A percentile compares a stretch with the other conserved stretches of the same genome.
phyloP scores from a whole-genome alignment of 2,113 vertebrate species.

The Solea solea region DNA sequence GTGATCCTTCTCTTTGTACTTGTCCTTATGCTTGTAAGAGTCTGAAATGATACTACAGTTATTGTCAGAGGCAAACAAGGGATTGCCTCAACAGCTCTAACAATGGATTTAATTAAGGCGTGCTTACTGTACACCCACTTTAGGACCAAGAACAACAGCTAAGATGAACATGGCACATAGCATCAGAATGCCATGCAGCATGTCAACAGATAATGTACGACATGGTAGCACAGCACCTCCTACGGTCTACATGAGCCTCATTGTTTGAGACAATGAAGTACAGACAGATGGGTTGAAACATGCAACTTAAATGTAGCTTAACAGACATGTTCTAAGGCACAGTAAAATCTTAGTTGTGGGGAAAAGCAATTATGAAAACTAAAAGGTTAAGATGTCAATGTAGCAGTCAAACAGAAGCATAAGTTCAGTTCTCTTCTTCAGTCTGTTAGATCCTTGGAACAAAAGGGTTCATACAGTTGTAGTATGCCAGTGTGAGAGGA shows the following conservation, averaged over 20 bases:
- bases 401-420: too few species aligned
- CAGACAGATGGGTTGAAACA: constrained; percentile 53
- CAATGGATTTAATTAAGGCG: neutral
- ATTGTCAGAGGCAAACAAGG: neutral
- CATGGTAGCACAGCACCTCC: constrained; percentile 46
- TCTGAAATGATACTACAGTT: constrained; percentile 77
- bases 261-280: constrained; percentile 36
- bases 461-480: too few species aligned
- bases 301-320: constrained; percentile 20
- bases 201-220: constrained; percentile 2
- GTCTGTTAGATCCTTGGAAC: too few species aligned
- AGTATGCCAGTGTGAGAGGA: too few species aligned
- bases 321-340: constrained; percentile 1
- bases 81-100: neutral
- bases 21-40: constrained; percentile 97
- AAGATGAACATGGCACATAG: neutral
- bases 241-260: constrained; percentile 26
- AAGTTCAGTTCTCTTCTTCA: too few species aligned
- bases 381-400: too few species aligned
- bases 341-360: neutral
- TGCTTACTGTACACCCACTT: neutral
- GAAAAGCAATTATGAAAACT: too few species aligned
- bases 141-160: neutral
- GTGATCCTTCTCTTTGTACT: constrained; percentile 97
- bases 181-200: neutral